Base-by-base conservation (phyloP, 2,113 vertebrate genomes). In the Phrynosoma blainvillii region DNA sequence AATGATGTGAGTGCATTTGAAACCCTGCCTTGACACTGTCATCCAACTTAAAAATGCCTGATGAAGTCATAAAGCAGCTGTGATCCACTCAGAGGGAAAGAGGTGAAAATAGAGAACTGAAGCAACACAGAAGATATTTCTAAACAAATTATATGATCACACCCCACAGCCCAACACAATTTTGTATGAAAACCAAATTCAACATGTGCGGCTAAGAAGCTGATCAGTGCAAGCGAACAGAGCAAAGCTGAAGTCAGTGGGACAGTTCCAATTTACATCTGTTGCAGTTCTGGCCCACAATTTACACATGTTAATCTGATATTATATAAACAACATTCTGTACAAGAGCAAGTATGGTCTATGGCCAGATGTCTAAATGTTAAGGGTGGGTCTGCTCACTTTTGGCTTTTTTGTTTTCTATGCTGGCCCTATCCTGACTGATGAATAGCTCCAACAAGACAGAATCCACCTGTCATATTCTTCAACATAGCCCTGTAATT, bases 71-170 rank as follows among this genome's bases (percentile, higher is more conserved):
- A 1, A 1, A 90, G 89, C 7, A 85, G 85, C 90, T 92, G 86
- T 30, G 65, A 6, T 80, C 89, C 79, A 85, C 59, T 92, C 32
- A 0, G 59, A 92, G 86, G 89, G 87, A 86, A 94, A 88, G 84
- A 89, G 82, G 86, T 89, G 86, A 92, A 27, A 84, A 87, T 66
- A 81, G 78, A 81, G 86, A 92, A 65, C 84, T 32, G 75, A 65
- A 91, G 47, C 1, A 80, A 40, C 78, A 87, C 89, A 76, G 42
- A 81, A 89, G 88, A 62, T 92, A 82, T 82, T 92, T 93, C 81
- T 20, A 6, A 68, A 77, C n/a, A 59, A 40, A 84, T 74, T 23
- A 80, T 85, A 88, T 82, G 79, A 56, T 66, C 56, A 65, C 14
- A 47, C 52, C 54, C 70, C 73, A 92, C 59, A 85, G 68, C 79